These are phyloP conservation scores for Ectemnius cavifrons DNA, from an alignment of 2,888 invertebrate species.

Conservation along the genomic window DNA sequence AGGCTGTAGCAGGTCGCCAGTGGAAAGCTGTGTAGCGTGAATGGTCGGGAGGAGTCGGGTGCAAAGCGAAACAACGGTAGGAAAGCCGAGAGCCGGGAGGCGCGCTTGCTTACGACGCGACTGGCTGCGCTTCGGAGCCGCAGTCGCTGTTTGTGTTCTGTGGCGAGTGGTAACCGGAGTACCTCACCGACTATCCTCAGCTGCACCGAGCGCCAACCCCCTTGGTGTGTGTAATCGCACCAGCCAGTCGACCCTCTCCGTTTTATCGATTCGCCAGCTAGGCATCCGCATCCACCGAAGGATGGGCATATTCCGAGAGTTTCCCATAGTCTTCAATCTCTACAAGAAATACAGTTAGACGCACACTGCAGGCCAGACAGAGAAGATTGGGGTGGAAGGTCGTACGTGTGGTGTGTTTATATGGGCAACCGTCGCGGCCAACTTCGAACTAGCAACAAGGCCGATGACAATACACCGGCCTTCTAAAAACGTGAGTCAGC, in stretches of 20 bases:
- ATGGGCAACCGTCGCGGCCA: slow-evolving; percentile 1
- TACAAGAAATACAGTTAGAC: slow-evolving; percentile 68
- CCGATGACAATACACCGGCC: slow-evolving; percentile 15
- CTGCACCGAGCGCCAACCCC: slow-evolving; percentile 1
- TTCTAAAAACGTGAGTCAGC: slow-evolving; percentile 32
- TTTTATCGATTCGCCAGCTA: slow-evolving; percentile 20
- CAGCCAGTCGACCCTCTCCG: neutral
- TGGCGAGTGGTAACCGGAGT: slow-evolving; percentile 3
- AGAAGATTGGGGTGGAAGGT: neutral
- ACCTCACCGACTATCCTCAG: neutral
- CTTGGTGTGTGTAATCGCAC: neutral
- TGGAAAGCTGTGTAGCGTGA: too few species aligned
- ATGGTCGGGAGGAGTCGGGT: too few species aligned
- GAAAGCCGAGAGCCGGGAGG: slow-evolving; percentile 1
- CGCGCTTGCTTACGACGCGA: neutral
- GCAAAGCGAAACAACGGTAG: too few species aligned
- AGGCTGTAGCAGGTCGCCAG: slow-evolving; percentile 34
- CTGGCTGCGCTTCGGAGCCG: neutral
- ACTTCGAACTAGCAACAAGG: neutral
- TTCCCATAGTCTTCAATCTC: slow-evolving; percentile 69
- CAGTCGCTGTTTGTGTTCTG: slow-evolving; percentile 44
- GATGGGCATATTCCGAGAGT: slow-evolving; percentile 72
- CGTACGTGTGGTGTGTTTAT: slow-evolving; percentile 3
- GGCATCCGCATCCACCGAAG: slow-evolving; percentile 23
- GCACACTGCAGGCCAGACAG: neutral